phyloP scores from a whole-genome alignment of 1,140 invertebrate genomes.

The Maniola jurtina region DNA sequence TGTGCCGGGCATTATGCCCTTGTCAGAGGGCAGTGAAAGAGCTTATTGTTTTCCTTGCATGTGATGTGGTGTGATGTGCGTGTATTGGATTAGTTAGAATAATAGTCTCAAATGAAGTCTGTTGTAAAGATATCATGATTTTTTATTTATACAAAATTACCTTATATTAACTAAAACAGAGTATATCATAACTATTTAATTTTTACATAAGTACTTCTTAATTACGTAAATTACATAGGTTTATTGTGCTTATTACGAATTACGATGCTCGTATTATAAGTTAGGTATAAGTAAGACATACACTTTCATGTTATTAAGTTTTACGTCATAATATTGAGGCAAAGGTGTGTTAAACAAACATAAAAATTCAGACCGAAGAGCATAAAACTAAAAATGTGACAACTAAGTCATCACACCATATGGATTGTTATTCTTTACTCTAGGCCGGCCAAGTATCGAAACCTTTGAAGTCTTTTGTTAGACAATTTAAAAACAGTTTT shows the following conservation, averaged over 20 bases:
- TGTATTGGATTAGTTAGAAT: slow-evolving; percentile 32
- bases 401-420: slow-evolving; percentile 60
- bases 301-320: no score
- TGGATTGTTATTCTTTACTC: slow-evolving; percentile 58
- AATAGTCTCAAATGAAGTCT: background rate
- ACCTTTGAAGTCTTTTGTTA: slow-evolving; percentile 73
- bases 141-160: no score
- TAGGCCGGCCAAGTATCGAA: slow-evolving; percentile 44
- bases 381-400: slow-evolving; percentile 67
- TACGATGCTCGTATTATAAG: no score
- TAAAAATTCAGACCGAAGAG: slow-evolving; percentile 38
- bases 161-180: no score
- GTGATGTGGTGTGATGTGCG: background rate
- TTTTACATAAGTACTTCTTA: no score
- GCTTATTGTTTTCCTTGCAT: slow-evolving; percentile 42
- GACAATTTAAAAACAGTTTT: slow-evolving; percentile 56
- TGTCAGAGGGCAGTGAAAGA: slow-evolving; percentile 44
- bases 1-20: slow-evolving; percentile 52
- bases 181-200: no score
- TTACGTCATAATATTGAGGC: background rate
- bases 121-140: no score
- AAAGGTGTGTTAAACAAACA: slow-evolving; percentile 35
- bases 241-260: no score
- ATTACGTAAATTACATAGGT: no score
- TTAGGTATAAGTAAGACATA: no score